phyloP scores from a whole-genome alignment of 2,888 invertebrate species.

The Hemistola chrysoprasaria region DNA sequence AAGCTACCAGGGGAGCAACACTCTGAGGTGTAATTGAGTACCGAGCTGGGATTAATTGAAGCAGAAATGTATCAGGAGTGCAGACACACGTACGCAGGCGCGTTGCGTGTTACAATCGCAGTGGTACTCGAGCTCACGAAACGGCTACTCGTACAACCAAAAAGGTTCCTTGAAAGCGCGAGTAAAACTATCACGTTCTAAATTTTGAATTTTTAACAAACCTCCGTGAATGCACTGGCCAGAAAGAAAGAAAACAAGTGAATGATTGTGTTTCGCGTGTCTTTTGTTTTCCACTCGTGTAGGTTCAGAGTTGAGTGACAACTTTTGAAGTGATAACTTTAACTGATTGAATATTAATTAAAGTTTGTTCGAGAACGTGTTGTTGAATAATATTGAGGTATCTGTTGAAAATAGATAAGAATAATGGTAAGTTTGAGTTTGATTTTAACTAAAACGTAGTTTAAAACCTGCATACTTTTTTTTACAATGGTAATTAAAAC shows the following conservation, averaged over 20 bases:
- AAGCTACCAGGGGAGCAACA: conserved; percentile 40
- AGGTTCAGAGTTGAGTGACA: conserved; percentile 20
- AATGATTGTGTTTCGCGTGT: conserved; percentile 15
- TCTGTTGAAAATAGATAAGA: conserved; percentile 11
- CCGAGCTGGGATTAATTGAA: conserved; percentile 74
- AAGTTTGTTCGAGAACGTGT: too few species aligned
- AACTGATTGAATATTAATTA: too few species aligned
- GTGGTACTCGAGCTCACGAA: conserved; percentile 61
- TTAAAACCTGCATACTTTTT: too few species aligned
- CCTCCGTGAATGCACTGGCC: conserved; percentile 7
- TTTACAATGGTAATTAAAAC: too few species aligned
- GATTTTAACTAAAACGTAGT: too few species aligned
- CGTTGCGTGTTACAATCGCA: conserved; percentile 61
- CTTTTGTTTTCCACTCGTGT: conserved; percentile 7
- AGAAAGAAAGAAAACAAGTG: conserved; percentile 20
- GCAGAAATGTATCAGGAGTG: conserved; percentile 77
- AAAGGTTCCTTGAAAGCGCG: conserved; percentile 26
- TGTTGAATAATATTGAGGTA: conserved; percentile 15
- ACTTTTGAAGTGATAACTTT: conserved; percentile 2
- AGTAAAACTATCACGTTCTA: conserved; percentile 36
- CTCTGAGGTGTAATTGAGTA: conserved; percentile 71
- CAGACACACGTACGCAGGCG: conserved; percentile 76
- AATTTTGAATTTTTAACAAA: conserved; percentile 23
- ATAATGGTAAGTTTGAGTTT: too few species aligned
- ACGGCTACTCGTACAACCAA: conserved; percentile 52